These are phyloP conservation scores for Anarsia innoxiella DNA, from an alignment of 2,888 invertebrate genomes.

Conservation along the genomic window DNA sequence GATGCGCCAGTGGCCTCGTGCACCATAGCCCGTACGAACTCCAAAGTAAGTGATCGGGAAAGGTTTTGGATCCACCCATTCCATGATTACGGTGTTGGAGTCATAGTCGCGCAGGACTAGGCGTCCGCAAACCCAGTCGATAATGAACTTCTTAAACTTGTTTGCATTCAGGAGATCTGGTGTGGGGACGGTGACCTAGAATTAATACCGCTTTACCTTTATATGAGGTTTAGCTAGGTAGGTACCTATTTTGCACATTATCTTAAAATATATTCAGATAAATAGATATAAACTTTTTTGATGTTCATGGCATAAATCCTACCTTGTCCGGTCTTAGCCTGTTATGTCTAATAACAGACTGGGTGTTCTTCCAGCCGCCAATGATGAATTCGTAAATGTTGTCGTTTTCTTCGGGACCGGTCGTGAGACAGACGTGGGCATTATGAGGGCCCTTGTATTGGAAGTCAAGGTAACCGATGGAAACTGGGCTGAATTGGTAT, in stretches of 20 bases:
- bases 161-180: constrained; percentile 73
- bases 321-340: constrained; percentile 79
- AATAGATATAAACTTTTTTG: constrained; percentile 25
- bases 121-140: constrained; percentile 75
- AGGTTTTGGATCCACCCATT: constrained; percentile 76
- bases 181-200: constrained; percentile 74
- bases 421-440: constrained; percentile 77
- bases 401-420: constrained; percentile 69
- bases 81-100: constrained; percentile 70
- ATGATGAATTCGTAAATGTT: constrained; percentile 81
- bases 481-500: constrained; percentile 75
- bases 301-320: no score
- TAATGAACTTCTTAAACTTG: constrained; percentile 71
- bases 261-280: constrained; percentile 67
- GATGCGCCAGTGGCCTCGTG: constrained; percentile 78
- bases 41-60: constrained; percentile 78
- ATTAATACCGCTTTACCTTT: constrained; percentile 39
- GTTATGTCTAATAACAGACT: constrained; percentile 78
- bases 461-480: constrained; percentile 69
- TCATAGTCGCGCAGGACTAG: constrained; percentile 63
- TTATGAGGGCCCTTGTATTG: constrained; percentile 78
- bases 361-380: constrained; percentile 80
- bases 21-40: constrained; percentile 79
- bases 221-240: neutral
- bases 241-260: no score